Percentiles rank a stretch among this genome's conserved stretches.
Evolutionary conservation across 1,140 invertebrate genomes (phyloP).

Genomic region (Mya arenaria): DNA sequence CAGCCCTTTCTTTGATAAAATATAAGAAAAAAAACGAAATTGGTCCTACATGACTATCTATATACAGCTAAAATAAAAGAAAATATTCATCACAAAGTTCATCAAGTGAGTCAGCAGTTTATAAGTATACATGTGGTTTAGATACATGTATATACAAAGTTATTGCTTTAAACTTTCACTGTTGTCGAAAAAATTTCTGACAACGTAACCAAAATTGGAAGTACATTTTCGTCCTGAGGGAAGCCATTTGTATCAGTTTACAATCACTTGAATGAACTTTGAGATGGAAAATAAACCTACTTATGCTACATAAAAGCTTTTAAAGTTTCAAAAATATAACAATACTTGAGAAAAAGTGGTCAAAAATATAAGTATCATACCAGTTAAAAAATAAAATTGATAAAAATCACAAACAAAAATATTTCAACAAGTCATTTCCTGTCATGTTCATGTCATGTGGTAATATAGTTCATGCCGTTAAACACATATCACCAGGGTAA

Average conservation of each 20-base stretch:
- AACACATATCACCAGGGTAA: no score
- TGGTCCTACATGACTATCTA: constrained; percentile 35
- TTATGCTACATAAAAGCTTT: constrained; percentile 9
- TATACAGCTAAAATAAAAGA: constrained; percentile 28
- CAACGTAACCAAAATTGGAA: no score
- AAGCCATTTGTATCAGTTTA: not conserved
- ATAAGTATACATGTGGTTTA: no score
- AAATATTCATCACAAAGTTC: not conserved
- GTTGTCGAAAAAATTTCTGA: no score
- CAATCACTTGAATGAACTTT: constrained; percentile 1
- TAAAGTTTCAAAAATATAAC: constrained; percentile 24
- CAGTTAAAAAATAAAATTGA: constrained; percentile 50
- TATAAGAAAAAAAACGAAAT: constrained; percentile 16
- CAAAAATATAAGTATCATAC: constrained; percentile 43
- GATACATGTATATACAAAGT: no score
- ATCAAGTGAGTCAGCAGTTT: no score
- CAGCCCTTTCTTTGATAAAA: no score
- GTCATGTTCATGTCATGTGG: no score
- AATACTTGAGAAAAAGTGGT: constrained; percentile 43
- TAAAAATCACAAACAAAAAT: constrained; percentile 55
- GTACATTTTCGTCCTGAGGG: no score
- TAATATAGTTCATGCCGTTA: no score
- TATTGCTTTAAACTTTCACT: no score
- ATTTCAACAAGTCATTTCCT: constrained; percentile 38
- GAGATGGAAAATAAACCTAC: constrained; percentile 26